Percentiles rank a stretch among this genome's conserved stretches.
phyloP scores from a whole-genome alignment of 1,140 invertebrate species.

The Psix sp. region DNA sequence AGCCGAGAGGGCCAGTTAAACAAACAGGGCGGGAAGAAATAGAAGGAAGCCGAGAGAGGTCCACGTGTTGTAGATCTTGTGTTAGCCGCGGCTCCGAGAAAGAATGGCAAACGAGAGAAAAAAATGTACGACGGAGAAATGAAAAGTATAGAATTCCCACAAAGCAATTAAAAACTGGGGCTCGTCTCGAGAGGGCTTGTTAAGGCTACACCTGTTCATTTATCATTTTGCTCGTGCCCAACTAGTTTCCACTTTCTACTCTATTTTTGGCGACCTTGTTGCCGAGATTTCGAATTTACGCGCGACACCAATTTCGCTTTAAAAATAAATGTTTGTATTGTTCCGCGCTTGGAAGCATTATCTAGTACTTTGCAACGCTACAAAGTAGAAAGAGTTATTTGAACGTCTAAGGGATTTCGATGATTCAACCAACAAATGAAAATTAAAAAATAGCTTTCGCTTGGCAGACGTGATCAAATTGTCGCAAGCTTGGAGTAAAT shows the following conservation, averaged over 20 bases:
- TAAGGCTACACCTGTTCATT: conserved; percentile 69
- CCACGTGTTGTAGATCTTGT: conserved; percentile 55
- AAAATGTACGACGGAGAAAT: conserved; percentile 38
- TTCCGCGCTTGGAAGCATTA: conserved; percentile 3
- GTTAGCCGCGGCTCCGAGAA: conserved; percentile 45
- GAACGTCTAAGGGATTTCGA: no score
- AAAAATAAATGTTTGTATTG: conserved; percentile 34
- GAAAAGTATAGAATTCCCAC: conserved; percentile 46
- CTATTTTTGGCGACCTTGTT: conserved; percentile 53
- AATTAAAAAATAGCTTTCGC: no score
- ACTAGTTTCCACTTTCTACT: conserved; percentile 48
- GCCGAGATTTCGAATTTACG: conserved; percentile 37
- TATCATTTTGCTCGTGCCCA: conserved; percentile 68
- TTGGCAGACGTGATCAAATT: no score
- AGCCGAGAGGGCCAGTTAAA: conserved; percentile 40
- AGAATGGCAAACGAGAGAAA: conserved; percentile 48
- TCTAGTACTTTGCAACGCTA: not conserved
- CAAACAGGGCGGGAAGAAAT: conserved; percentile 56
- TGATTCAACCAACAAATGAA: no score
- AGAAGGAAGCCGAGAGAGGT: conserved; percentile 47
- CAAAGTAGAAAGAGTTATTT: not conserved
- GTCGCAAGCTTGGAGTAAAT: no score
- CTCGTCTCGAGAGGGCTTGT: conserved; percentile 70
- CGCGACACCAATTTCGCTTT: conserved; percentile 28
- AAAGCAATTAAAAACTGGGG: conserved; percentile 73